Conservation (phyloP, 2,797 vertebrate species). For the Hyperoplus immaculatus region DNA sequence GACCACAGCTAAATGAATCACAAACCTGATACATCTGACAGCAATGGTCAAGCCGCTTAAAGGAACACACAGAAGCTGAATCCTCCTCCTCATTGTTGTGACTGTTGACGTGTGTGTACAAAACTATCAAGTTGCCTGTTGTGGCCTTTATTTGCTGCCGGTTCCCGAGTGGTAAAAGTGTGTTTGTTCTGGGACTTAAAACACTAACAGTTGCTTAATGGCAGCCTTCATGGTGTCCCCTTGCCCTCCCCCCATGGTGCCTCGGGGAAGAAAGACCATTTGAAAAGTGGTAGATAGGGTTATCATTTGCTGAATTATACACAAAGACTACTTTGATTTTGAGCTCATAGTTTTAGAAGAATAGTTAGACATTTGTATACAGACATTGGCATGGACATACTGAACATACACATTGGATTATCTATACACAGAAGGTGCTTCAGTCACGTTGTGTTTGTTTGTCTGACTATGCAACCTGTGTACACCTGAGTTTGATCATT, state of each 20-base stretch:
- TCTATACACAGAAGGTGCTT: too few relatives aligned
- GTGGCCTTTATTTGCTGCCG: constrained; percentile 63
- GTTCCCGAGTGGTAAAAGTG: constrained; percentile 57
- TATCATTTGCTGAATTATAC: constrained; percentile 23
- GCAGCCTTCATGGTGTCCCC: constrained; percentile 48
- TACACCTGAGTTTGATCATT: neutral
- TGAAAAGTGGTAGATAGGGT: constrained; percentile 3
- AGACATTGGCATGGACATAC: too few relatives aligned
- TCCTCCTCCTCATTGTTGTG: constrained; percentile 33
- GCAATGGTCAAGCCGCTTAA: neutral
- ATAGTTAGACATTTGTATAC: neutral
- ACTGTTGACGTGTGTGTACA: constrained; percentile 30
- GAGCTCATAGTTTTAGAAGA: neutral
- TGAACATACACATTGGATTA: neutral
- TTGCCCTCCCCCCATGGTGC: constrained; percentile 26
- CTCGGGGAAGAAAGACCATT: constrained; percentile 33
- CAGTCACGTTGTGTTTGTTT: neutral
- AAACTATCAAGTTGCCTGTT: constrained; percentile 46
- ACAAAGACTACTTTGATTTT: neutral
- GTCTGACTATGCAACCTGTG: neutral
- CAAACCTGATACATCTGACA: constrained; percentile 16
- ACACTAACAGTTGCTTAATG: constrained; percentile 63
- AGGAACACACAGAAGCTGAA: constrained; percentile 65
- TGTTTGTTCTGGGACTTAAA: constrained; percentile 76
- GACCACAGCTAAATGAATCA: constrained; percentile 29